Conservation (phyloP, 2,888 invertebrate genomes). For the Xestia ashworthii region DNA sequence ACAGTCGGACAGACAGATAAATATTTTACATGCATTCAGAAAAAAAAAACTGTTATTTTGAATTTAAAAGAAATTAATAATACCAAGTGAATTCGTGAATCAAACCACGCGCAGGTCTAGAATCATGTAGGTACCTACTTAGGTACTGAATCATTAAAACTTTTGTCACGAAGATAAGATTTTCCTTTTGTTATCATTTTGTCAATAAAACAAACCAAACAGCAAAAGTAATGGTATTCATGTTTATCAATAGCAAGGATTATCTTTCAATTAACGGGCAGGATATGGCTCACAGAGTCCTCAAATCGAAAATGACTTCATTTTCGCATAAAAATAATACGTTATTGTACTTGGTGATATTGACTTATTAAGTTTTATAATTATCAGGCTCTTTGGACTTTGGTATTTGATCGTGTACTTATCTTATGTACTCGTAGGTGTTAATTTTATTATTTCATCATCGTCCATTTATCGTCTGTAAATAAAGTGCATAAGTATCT, state of each 20-base stretch:
- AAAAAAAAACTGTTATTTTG: no score
- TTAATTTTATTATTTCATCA: slow-evolving; percentile 1
- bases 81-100: not conserved
- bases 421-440: not conserved
- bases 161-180: not conserved
- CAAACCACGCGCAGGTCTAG: not conserved
- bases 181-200: not conserved
- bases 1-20: no score
- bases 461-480: no score
- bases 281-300: not conserved
- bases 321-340: not conserved
- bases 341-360: not conserved
- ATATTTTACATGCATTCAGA: no score
- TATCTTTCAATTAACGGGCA: not conserved
- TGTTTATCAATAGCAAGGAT: not conserved
- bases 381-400: slow-evolving; percentile 8
- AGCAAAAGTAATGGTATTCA: not conserved
- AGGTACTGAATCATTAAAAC: not conserved
- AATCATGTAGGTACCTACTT: not conserved
- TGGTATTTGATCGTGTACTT: not conserved
- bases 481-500: no score
- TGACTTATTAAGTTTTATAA: no score
- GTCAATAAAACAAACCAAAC: not conserved
- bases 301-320: not conserved
- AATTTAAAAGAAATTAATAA: not conserved